phyloP scores from a whole-genome alignment of 2,113 vertebrate genomes.

The Pandion haliaetus region DNA sequence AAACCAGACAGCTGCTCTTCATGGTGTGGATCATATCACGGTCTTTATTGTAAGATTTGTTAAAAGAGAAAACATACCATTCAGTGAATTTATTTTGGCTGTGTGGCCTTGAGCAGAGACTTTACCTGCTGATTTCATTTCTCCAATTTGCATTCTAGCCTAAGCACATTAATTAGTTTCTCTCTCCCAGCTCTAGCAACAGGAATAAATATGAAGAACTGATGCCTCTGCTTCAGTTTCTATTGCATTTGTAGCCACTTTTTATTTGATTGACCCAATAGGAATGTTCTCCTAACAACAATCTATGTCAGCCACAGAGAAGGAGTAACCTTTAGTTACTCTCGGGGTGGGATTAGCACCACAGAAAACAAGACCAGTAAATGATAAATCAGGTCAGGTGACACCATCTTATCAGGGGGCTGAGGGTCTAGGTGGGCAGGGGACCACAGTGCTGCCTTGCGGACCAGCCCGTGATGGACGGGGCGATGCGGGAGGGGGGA shows the following conservation, averaged over 20 bases:
- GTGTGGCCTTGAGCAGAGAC: background rate
- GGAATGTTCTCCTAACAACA: background rate
- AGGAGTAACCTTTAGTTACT: background rate
- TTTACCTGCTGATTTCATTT: background rate
- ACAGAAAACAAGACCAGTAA: background rate
- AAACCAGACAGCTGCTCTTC: background rate
- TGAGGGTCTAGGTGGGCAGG: background rate
- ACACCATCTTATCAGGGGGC: accelerated
- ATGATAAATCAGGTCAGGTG: background rate
- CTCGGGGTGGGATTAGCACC: background rate
- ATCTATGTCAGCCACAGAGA: background rate
- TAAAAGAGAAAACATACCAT: background rate
- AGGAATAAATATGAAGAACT: background rate
- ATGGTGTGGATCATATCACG: accelerated
- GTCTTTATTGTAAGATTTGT: background rate
- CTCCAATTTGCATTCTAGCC: background rate
- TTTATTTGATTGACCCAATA: background rate
- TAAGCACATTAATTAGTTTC: background rate
- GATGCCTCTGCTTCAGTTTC: background rate
- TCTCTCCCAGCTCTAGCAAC: background rate
- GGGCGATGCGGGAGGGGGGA: background rate
- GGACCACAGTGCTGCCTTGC: background rate
- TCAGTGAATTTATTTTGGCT: background rate
- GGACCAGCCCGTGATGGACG: accelerated
- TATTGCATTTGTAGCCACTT: accelerated